Evolutionary conservation across 2,113 vertebrate species (phyloP).

Genomic region (Xiphophorus couchianus): DNA sequence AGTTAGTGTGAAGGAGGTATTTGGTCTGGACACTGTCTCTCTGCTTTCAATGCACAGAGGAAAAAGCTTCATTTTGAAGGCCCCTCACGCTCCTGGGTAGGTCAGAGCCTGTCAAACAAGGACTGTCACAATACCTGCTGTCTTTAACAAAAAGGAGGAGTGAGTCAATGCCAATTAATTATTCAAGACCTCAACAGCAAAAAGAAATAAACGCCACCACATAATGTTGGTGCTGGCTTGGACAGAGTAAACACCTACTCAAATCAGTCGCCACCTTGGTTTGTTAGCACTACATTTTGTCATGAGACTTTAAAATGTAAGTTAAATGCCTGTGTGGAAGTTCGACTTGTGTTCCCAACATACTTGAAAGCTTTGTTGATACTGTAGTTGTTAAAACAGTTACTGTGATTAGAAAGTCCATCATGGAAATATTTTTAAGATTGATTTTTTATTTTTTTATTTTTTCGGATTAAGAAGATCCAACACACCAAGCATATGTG

Average conservation of each 20-base stretch:
- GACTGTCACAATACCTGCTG: constrained; percentile 56
- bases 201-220: constrained; percentile 63
- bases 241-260: constrained; percentile 66
- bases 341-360: neutral
- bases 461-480: constrained; percentile 20
- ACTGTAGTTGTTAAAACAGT: no score
- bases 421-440: neutral
- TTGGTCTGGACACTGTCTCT: constrained; percentile 50
- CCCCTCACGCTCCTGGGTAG: constrained; percentile 57
- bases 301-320: constrained; percentile 36
- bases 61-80: constrained; percentile 49
- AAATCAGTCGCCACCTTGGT: constrained; percentile 59
- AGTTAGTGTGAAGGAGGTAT: constrained; percentile 55
- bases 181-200: constrained; percentile 62
- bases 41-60: constrained; percentile 48
- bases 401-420: neutral
- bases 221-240: constrained; percentile 62
- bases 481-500: neutral
- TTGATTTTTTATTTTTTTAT: neutral
- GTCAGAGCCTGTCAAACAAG: constrained; percentile 61
- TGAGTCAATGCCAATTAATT: constrained; percentile 63
- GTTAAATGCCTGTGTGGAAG: constrained; percentile 23
- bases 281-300: constrained; percentile 17
- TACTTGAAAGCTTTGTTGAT: no score
- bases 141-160: constrained; percentile 63